phyloP scores from a whole-genome alignment of 2,113 vertebrate species.

The Engraulis encrasicolus region DNA sequence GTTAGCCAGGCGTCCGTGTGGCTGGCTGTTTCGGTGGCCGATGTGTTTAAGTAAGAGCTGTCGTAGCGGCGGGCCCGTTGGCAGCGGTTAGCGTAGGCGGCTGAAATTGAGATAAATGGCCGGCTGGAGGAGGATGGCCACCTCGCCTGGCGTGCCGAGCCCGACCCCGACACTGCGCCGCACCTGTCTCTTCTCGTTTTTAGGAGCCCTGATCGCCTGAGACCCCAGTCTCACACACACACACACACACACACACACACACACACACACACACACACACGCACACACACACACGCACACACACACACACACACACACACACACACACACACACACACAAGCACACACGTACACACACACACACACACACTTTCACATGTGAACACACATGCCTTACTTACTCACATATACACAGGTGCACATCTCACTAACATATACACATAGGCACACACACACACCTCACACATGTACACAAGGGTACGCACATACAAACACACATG shows the following conservation, averaged over 20 bases:
- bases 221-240: neutral
- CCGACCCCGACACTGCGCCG: slow-evolving; percentile 35
- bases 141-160: slow-evolving; percentile 40
- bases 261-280: too few species aligned
- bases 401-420: too few species aligned
- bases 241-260: neutral
- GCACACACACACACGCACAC: slow-evolving; percentile 1
- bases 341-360: slow-evolving; percentile 22
- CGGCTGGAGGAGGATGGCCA: slow-evolving; percentile 43
- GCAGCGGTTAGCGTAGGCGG: slow-evolving; percentile 14
- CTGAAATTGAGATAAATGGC: slow-evolving; percentile 60
- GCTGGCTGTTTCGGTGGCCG: slow-evolving; percentile 26
- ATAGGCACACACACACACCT: neutral
- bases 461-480: neutral
- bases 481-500: slow-evolving; percentile 11
- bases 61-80: slow-evolving; percentile 43
- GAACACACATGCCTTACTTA: neutral
- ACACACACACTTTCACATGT: neutral
- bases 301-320: slow-evolving; percentile 24
- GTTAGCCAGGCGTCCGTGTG: neutral
- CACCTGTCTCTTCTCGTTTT: slow-evolving; percentile 58
- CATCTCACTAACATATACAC: neutral
- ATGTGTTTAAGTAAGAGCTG: slow-evolving; percentile 60
- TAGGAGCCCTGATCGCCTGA: slow-evolving; percentile 23
- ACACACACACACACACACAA: slow-evolving; percentile 29